phyloP scores from a whole-genome alignment of 2,888 invertebrate genomes.

The Cataglyphis cursor region DNA sequence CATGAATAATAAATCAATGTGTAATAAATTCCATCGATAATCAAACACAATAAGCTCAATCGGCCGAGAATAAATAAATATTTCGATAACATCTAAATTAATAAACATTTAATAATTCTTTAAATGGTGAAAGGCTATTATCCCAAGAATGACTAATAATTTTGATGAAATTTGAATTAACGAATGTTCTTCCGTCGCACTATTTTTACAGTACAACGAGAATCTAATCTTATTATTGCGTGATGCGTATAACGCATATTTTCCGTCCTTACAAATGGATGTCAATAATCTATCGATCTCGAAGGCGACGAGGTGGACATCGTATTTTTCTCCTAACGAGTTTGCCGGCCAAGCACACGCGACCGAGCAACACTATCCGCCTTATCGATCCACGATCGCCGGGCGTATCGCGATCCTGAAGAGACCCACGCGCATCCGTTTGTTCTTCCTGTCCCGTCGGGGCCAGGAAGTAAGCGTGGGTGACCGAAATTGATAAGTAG shows the following conservation, averaged over 20 bases:
- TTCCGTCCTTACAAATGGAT: background rate
- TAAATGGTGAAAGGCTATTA: background rate
- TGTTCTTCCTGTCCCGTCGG: slow-evolving; percentile 62
- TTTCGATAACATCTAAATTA: background rate
- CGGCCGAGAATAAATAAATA: background rate
- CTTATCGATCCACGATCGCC: slow-evolving; percentile 61
- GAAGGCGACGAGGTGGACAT: background rate
- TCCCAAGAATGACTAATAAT: background rate
- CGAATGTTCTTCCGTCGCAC: background rate
- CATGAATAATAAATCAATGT: slow-evolving; percentile 37
- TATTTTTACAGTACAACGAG: background rate
- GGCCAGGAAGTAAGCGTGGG: slow-evolving; percentile 73
- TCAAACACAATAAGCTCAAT: background rate
- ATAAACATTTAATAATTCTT: background rate
- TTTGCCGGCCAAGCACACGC: background rate
- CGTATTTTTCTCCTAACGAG: background rate
- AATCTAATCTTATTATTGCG: background rate
- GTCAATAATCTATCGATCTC: slow-evolving; percentile 23
- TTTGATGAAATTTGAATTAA: slow-evolving; percentile 1
- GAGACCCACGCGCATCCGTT: slow-evolving; percentile 66
- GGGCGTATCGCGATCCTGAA: slow-evolving; percentile 35
- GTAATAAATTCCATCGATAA: slow-evolving; percentile 12
- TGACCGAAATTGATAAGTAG: slow-evolving; percentile 69
- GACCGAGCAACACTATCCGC: background rate
- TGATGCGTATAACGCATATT: slow-evolving; percentile 16